These are phyloP conservation scores for Chloroclysta siterata DNA, from an alignment of 2,888 invertebrate species.

Conservation along the genomic window DNA sequence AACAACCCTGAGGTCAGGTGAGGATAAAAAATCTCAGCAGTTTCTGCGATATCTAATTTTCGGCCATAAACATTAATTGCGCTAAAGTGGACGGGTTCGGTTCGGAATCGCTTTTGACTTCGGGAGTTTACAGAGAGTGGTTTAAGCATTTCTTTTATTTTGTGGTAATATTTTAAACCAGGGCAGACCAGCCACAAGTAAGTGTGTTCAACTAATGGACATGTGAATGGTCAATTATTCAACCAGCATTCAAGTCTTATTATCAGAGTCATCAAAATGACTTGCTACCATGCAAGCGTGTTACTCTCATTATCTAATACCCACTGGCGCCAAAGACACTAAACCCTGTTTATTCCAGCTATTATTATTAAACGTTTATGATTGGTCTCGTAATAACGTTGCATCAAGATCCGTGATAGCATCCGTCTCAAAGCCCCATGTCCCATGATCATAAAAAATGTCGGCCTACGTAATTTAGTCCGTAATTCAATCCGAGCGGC, in stretches of 20 bases:
- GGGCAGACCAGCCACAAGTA: not conserved
- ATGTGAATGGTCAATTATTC: not conserved
- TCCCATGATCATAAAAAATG: slow-evolving; percentile 41
- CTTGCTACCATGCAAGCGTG: not conserved
- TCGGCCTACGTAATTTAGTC: slow-evolving; percentile 46
- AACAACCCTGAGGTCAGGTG: slow-evolving; percentile 72
- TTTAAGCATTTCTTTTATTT: slow-evolving; percentile 31
- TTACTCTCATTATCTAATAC: slow-evolving; percentile 32
- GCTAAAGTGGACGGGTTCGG: slow-evolving; percentile 53
- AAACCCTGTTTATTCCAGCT: slow-evolving; percentile 27
- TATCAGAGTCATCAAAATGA: not conserved
- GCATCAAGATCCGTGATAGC: slow-evolving; percentile 51
- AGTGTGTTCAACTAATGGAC: not conserved
- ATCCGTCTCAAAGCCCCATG: slow-evolving; percentile 44
- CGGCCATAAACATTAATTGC: slow-evolving; percentile 72
- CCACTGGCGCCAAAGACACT: slow-evolving; percentile 30
- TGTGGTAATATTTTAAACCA: slow-evolving; percentile 1
- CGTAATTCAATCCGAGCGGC: slow-evolving; percentile 41
- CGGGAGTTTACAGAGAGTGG: slow-evolving; percentile 36
- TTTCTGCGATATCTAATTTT: slow-evolving; percentile 75
- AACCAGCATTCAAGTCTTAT: not conserved
- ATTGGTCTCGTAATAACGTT: slow-evolving; percentile 43
- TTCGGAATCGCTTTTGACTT: slow-evolving; percentile 39
- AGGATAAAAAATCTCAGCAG: slow-evolving; percentile 58
- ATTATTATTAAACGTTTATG: slow-evolving; percentile 9